Evolutionary conservation across 2,113 vertebrate genomes (phyloP).

Genomic region (Trochalopteron elliotii): DNA sequence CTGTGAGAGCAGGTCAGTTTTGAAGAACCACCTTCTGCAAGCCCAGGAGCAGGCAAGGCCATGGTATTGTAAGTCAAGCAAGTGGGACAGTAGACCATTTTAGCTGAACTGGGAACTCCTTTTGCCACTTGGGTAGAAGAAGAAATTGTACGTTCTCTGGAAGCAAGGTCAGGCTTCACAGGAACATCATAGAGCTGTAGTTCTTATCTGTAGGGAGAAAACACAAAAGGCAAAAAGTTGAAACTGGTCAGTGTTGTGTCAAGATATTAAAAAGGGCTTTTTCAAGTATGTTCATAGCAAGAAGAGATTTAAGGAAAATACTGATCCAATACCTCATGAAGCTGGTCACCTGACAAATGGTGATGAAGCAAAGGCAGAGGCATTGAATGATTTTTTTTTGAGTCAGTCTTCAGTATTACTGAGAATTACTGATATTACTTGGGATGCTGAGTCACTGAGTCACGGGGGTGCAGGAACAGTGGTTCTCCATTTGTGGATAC

Average conservation of each 20-base stretch:
- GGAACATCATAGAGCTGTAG: neutral
- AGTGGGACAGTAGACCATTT: neutral
- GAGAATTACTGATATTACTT: neutral
- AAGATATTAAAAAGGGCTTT: neutral
- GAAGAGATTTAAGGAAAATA: neutral
- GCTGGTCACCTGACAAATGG: neutral
- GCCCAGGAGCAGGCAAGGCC: neutral
- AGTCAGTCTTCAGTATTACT: neutral
- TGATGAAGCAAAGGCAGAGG: neutral
- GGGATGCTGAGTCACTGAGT: neutral
- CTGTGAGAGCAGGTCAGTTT: neutral
- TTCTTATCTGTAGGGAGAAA: neutral
- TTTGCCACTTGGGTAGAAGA: neutral
- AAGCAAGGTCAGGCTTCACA: neutral
- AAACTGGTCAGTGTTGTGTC: neutral
- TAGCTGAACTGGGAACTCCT: neutral
- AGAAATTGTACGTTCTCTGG: neutral
- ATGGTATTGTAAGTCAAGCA: neutral
- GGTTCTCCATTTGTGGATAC: neutral
- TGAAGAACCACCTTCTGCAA: neutral
- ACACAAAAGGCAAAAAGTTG: neutral
- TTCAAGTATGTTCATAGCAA: neutral
- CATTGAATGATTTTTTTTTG: neutral
- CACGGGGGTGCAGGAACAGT: neutral
- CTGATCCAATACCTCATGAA: neutral